Conservation (phyloP, 2,888 invertebrate genomes). For the Eumacrocentrus americanus region DNA sequence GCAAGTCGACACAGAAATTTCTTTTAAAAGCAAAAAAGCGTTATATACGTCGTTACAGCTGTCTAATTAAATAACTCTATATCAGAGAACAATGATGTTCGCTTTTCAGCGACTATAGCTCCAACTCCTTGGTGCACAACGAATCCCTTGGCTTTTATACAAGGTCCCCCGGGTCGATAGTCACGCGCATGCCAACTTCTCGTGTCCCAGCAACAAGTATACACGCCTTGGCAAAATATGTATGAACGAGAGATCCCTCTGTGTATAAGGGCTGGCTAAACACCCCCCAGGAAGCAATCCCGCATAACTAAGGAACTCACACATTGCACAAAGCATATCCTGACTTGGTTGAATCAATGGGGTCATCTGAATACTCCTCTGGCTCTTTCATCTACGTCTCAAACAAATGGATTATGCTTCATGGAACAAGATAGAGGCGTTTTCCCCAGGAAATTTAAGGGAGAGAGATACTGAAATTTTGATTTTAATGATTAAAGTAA, state of each 20-base stretch:
- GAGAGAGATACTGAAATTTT: too few relatives aligned
- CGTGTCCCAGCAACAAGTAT: slow-evolving; percentile 56
- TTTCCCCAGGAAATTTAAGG: too few relatives aligned
- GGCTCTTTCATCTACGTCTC: too few relatives aligned
- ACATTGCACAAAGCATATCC: background rate
- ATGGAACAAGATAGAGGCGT: too few relatives aligned
- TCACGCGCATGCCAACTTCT: slow-evolving; percentile 53
- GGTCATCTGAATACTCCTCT: slow-evolving; percentile 59
- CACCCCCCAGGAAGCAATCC: background rate
- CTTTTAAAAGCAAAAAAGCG: too few relatives aligned
- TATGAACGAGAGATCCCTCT: background rate
- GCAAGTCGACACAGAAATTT: too few relatives aligned
- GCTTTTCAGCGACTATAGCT: background rate
- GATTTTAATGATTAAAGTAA: too few relatives aligned
- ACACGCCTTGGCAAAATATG: background rate
- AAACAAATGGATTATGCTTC: too few relatives aligned
- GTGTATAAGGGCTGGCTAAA: background rate
- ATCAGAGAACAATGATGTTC: background rate
- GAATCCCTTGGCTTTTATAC: slow-evolving; percentile 1
- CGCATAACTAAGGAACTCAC: background rate
- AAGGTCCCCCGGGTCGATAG: slow-evolving; percentile 50
- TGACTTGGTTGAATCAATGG: background rate
- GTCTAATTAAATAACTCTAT: too few relatives aligned
- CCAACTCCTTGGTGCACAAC: background rate
- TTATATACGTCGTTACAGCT: too few relatives aligned